A percentile compares a stretch with the other conserved stretches of the same genome.
Evolutionary conservation across 2,113 vertebrate genomes (phyloP).

Genomic region (Scomber colias): DNA sequence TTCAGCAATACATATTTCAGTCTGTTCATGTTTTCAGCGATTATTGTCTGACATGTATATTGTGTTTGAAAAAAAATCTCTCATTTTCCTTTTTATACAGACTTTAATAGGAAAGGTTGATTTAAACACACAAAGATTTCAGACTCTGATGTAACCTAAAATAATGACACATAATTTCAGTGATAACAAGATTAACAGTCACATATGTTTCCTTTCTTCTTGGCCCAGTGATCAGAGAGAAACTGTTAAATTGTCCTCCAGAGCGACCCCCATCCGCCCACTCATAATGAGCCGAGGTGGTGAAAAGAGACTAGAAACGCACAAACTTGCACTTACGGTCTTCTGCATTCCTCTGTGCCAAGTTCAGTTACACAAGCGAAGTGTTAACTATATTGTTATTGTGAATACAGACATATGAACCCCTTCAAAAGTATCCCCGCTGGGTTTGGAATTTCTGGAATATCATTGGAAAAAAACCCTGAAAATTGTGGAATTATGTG

Average conservation of each 20-base stretch:
- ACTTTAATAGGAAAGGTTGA: too few species aligned
- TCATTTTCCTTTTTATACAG: too few species aligned
- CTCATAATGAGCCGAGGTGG: conserved; percentile 22
- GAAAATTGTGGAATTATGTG: too few species aligned
- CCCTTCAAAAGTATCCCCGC: conserved; percentile 49
- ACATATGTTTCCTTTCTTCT: too few species aligned
- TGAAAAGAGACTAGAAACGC: conserved; percentile 43
- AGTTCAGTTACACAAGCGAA: conserved; percentile 31
- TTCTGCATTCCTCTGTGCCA: conserved; percentile 7
- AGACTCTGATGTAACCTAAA: background rate
- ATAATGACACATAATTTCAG: background rate
- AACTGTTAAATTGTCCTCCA: conserved; percentile 17
- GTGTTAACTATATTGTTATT: conserved; percentile 20
- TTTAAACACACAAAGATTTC: background rate
- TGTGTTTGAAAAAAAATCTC: too few species aligned
- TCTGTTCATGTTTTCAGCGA: too few species aligned
- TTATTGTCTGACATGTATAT: too few species aligned
- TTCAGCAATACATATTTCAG: too few species aligned
- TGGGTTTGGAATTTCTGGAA: conserved; percentile 46
- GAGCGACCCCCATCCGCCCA: background rate
- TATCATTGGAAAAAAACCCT: background rate
- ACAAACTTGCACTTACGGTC: conserved; percentile 3
- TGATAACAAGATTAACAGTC: background rate
- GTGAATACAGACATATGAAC: conserved; percentile 41
- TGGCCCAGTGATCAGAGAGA: conserved; percentile 28